Evolutionary conservation across 2,797 vertebrate species (phyloP), one percentile per base, ranked within the genome.

Genomic region (Hypotaenidia philippensis): DNA sequence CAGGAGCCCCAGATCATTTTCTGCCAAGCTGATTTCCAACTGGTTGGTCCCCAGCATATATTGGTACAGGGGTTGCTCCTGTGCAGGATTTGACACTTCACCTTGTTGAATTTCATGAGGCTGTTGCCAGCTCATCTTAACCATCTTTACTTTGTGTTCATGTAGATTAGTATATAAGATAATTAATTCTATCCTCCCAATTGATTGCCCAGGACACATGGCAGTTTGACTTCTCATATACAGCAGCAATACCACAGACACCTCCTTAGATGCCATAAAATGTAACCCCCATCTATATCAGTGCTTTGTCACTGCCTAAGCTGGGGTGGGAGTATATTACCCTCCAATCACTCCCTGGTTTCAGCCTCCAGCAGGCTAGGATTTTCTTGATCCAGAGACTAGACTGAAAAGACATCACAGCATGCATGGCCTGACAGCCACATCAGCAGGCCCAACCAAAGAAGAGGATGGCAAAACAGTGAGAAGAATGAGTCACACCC

Each of bases 401-500:
- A 47, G 56, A 6, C 11, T 4, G 25, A 71, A 31, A 38, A 83
- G n/a, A 31, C 6, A 70, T 18, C 25, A 26, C n/a, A 80, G 29
- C 56, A 66, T 6, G 1, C 9, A 1, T 3, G 11, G 22, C 18
- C 26, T 63, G 19, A 23, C 8, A 72, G 8, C 5, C 60, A 71
- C 4, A 31, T 52, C 41, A 76, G 49, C 49, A 64, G 27, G 40
- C 13, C 25, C 57, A 66, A 13, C 7, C 56, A 65, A 45, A 22
- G 34, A 25, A 21, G 16, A 64, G 9, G 8, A 4, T 26, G 53
- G 25, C 66, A 36, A 69, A 88, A 56, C 4, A 55, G 56, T 5
- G 65, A 92, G 61, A 52, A 76, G 27, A 94, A 86, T 85, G 89
- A 96, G 25, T 96, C 90, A 87, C 68, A n/a, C 26, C 71, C 44